Base-by-base conservation (phyloP, 2,113 vertebrate genomes). In the Probosciger aterrimus region DNA sequence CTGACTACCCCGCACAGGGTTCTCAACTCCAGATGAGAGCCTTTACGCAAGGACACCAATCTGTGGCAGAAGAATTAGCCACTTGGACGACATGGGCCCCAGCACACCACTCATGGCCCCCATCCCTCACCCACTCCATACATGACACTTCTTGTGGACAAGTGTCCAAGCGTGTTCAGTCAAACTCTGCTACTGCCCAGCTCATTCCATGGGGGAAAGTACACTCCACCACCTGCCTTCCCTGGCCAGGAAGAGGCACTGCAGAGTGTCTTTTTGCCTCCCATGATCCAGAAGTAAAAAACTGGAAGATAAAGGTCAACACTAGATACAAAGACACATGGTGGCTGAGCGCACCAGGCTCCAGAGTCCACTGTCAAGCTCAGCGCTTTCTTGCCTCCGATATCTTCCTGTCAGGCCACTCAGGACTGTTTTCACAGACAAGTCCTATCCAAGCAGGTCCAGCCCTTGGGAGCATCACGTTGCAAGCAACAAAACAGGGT, bases 1-100 rank as follows among this genome's bases (percentile, higher is more conserved):
- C 0, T 11, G 4, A 27, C 35, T 60, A 49, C 37, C n/a, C 18
- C 9, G 0, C 57, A 35, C 6, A 4, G 37, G 17, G 30, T 43
- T 88, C 75, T 80, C 82, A 44, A 3, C 19, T 87, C 60, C 50
- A 74, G 53, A 37, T 6, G 4, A 77, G 11, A 15, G 43, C 22
- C 28, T 73, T 3, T 6, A 33, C 19, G 39, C 23, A 76, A 75
- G 39, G 55, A 65, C 31, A 77, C 49, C 73, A 39, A 81, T 55
- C 5, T 62, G 30, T 8, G 39, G 31, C 1, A 5, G 35, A 20
- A 41, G 27, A 73, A 47, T 3, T 35, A 25, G 19, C 27, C 25
- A 6, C 68, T 46, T 25, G 27, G 77, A 80, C 22, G 31, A 73
- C 0, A 1, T 1, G 11, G 59, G 28, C 30, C n/a, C 19, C 35